These are phyloP conservation scores for Smutsia gigantea DNA, from an alignment of 2,797 vertebrate genomes.

Conservation along the genomic window DNA sequence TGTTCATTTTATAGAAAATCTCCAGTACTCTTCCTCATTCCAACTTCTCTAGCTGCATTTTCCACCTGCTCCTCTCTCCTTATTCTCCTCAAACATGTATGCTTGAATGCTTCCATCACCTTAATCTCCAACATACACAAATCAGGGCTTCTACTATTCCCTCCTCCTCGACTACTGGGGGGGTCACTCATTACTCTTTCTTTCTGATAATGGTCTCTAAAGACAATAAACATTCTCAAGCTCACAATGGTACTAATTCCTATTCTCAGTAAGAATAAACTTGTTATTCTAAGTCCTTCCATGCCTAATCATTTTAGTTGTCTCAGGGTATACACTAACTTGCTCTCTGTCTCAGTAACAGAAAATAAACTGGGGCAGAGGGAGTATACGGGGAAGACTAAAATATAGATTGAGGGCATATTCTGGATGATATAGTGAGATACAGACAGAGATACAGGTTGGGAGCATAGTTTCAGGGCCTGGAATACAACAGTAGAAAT, in stretches of 20 bases:
- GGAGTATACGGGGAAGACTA: not conserved
- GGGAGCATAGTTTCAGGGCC: not conserved
- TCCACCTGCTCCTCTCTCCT: not conserved
- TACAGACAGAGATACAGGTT: not conserved
- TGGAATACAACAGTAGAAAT: not conserved
- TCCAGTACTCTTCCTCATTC: not conserved
- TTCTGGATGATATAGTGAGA: not conserved
- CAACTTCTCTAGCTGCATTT: not conserved
- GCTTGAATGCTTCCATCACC: not conserved
- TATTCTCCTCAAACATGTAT: not conserved
- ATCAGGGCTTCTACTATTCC: not conserved
- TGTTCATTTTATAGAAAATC: not conserved
- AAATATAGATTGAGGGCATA: not conserved
- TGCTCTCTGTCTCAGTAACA: not conserved
- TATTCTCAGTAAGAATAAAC: constrained; percentile 47
- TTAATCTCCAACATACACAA: not conserved
- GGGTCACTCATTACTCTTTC: not conserved
- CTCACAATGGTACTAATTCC: not conserved
- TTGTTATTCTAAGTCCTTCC: not conserved
- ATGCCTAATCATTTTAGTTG: not conserved
- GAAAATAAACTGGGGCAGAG: not conserved
- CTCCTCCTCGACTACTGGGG: not conserved
- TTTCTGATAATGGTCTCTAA: not conserved
- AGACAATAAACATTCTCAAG: not conserved
- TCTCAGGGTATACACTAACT: not conserved